phyloP scores from a whole-genome alignment of 2,888 invertebrate genomes.

The Kuschelorhynchus macadamiae region DNA sequence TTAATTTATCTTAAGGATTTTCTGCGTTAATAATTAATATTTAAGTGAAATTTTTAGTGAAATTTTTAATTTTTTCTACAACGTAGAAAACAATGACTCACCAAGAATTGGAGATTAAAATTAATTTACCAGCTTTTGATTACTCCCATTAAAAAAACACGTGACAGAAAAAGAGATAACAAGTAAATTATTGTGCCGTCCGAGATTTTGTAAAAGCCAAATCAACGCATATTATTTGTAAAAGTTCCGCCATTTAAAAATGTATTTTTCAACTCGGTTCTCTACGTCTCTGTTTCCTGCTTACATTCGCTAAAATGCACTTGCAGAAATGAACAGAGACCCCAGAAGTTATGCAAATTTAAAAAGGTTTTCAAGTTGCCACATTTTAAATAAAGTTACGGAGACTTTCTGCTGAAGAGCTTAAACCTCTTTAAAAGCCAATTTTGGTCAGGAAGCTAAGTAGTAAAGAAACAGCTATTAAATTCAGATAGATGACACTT shows the following conservation, averaged over 20 bases:
- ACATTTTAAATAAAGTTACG: slow-evolving; percentile 44
- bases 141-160: no score
- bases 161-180: no score
- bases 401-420: slow-evolving; percentile 35
- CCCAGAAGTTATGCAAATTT: slow-evolving; percentile 47
- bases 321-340: slow-evolving; percentile 39
- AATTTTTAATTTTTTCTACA: no score
- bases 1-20: no score
- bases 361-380: slow-evolving; percentile 47
- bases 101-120: no score
- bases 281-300: slow-evolving; percentile 33
- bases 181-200: no score
- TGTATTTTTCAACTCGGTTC: slow-evolving; percentile 16
- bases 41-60: no score
- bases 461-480: slow-evolving; percentile 22
- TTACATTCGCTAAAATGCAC: slow-evolving; percentile 43
- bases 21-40: no score
- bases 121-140: no score
- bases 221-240: no score
- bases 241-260: not conserved
- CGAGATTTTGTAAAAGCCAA: no score
- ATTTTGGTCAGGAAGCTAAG: slow-evolving; percentile 29
- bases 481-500: slow-evolving; percentile 26
- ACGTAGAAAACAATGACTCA: no score
- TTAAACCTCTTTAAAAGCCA: slow-evolving; percentile 40